Conservation (phyloP, 2,797 vertebrate genomes). For the Chloroceryle inda region DNA sequence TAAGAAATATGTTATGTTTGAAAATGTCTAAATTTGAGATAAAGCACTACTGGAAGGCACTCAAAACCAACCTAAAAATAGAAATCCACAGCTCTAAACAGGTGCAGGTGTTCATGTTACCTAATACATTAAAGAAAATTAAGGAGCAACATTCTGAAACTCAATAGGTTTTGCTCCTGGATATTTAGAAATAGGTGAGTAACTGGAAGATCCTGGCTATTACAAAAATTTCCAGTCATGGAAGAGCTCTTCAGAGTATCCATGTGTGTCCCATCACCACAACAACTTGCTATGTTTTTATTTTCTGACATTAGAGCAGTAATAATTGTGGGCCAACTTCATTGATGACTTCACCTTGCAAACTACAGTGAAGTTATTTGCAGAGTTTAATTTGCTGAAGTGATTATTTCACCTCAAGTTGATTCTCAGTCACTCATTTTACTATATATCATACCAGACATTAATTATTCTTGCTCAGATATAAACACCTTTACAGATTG, state of each 20-base stretch:
- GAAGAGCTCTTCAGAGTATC: background rate
- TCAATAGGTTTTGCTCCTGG: rapidly evolving
- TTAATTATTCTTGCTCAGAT: background rate
- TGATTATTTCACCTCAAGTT: background rate
- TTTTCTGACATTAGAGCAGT: background rate
- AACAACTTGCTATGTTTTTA: background rate
- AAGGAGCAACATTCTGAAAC: background rate
- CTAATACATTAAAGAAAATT: background rate
- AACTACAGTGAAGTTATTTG: background rate
- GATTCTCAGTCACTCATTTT: background rate
- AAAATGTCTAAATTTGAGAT: background rate
- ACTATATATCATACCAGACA: background rate
- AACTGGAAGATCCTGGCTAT: background rate
- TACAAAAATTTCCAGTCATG: background rate
- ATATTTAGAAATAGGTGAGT: background rate
- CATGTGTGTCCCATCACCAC: background rate
- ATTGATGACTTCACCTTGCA: background rate
- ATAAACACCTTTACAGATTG: background rate
- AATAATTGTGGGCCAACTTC: background rate
- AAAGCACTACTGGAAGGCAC: background rate
- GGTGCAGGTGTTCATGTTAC: background rate
- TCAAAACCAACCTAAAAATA: background rate
- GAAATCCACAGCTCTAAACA: background rate
- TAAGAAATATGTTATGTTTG: background rate
- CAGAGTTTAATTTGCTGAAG: background rate